Base-by-base conservation (phyloP, 2,888 invertebrate genomes). In the Marasmarcha lunaedactyla region DNA sequence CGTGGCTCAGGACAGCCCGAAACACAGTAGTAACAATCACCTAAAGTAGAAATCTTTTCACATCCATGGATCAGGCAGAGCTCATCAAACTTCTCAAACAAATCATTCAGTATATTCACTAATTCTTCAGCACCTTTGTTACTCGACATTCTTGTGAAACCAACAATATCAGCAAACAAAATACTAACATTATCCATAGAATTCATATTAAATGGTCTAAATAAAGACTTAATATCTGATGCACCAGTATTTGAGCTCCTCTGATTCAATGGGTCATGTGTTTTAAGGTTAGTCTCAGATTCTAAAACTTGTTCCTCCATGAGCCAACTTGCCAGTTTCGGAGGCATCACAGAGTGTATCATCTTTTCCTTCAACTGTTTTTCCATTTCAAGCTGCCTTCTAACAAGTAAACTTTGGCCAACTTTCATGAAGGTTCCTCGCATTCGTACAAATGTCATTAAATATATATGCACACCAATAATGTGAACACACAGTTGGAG, bases 301-400 rank as follows among this genome's bases (percentile, higher is more conserved):
- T 88, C 87, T 39, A 87, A 73, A 45, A 88, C 86, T 55, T 91
- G 88, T 59, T 93, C 93, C 46, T 90, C 89, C 84, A 94, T 87
- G 39, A 94, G 67, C 91, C 93, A 93, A 51, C 90, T 88, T 1
- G 96, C 95, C 1, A 97, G 93, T 61, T 91, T 93, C 1, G 95
- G 95, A 6, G 98, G 98, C 98, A 98, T 98, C 42, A 98, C 93
- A 14, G 97, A 97, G 65, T 93, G 93, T 54, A 96, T 97, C 97
- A 98, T 97, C 68, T 96, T 95, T 68, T 97, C 96, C 68, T 97
- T 97, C 35, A 97, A 84, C 61, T 94, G 92, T 57, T 95, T 96
- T 66, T 98, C 98, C 85, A 94, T 89, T 72, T 96, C 95, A 42
- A 98, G 76, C 64, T 97, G 96, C 38, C 92, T 87, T 20, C 95